phyloP scores from a whole-genome alignment of 2,113 vertebrate species.

The Pan troglodytes region DNA sequence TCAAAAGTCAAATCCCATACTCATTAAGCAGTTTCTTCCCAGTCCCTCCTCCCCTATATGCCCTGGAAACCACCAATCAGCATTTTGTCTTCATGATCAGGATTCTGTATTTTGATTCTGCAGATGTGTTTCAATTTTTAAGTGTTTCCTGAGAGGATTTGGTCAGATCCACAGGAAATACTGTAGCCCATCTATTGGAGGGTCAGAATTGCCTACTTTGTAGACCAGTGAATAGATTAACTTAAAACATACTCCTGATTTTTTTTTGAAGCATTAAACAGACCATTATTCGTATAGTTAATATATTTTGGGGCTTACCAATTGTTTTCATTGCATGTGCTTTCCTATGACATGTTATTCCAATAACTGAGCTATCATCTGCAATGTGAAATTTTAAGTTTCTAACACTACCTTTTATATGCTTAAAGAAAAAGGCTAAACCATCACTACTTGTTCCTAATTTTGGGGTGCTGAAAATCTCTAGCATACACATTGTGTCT shows the following conservation, averaged over 20 bases:
- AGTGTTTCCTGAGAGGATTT: background rate
- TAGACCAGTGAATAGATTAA: background rate
- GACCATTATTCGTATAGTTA: background rate
- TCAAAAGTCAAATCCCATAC: background rate
- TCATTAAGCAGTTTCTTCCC: background rate
- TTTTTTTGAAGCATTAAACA: background rate
- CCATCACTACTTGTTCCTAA: background rate
- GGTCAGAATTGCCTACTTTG: background rate
- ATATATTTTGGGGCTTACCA: background rate
- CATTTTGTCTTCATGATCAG: background rate
- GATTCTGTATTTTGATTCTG: background rate
- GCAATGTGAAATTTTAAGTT: background rate
- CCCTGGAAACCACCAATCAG: background rate
- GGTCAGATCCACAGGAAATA: background rate
- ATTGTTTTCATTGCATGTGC: background rate
- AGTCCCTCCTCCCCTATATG: background rate
- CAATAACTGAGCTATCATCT: background rate
- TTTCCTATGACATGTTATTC: background rate
- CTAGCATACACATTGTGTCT: background rate
- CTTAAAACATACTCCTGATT: background rate
- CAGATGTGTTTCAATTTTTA: background rate
- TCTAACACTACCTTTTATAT: background rate
- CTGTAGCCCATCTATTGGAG: background rate
- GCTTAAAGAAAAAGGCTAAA: background rate
- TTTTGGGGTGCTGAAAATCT: background rate